Base-by-base conservation (phyloP, 2,888 invertebrate species). In the Diabrotica balteata region DNA sequence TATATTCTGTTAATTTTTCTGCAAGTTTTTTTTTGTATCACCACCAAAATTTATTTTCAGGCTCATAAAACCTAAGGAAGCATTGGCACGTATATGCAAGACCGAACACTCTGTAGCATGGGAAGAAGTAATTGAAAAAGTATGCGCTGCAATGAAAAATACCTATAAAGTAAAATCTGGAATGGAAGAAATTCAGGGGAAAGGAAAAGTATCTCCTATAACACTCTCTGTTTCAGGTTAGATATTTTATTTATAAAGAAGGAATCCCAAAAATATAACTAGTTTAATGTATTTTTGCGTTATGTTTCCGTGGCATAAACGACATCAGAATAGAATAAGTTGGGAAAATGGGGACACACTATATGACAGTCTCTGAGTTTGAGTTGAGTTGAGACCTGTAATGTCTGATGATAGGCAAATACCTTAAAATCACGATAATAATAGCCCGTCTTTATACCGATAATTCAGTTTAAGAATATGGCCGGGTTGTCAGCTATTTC, bases 161-260 rank as follows among this genome's bases (percentile, higher is more conserved):
- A 90, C 90, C 77, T 90, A 90, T 43, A 88, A 90, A 84, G 86
- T 93, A 76, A 86, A 85, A 64, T 85, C 85, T 10, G 90, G 87
- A 72, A 86, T 88, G 51, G 83, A 83, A 71, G 80, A 81, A 71
- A 77, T 79, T n/a, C 73, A 88, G 44, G 86, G 86, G 74, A 91
- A 91, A 79, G 90, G 91, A 55, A 90, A 91, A 81, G 86, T 95
- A 59, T 90, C 92, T 47, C 91, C 93, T 5, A 90, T 97, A 73
- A 89, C 88, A 75, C 90, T 97, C 85, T 89, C 89, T 11, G 88
- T 95, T 7, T 90, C 89, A 22, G 64, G 64, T 57, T 58, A 32
- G 32, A 32, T 32, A 44, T 9, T n/a, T n/a, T 50, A 11, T n/a
- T 32, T 32, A 32, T 4, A 32, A 4, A 32, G 32, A 32, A 32